These are phyloP conservation scores for Drosophila lowei DNA, from an alignment of 1,140 invertebrate genomes.

Conservation along the genomic window DNA sequence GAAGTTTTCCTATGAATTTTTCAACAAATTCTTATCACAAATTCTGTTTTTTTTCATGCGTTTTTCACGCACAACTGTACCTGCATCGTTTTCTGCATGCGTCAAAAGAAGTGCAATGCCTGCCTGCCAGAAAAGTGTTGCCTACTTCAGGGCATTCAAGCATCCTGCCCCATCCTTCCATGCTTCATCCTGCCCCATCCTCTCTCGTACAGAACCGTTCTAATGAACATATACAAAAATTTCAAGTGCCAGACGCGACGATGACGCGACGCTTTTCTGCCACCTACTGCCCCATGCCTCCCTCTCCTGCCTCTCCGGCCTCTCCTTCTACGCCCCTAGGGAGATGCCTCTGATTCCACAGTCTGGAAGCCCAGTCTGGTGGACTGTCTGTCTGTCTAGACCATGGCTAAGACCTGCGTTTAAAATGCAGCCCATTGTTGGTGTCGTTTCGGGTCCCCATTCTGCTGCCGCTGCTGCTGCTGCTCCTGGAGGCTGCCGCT, in stretches of 20 bases:
- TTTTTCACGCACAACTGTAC: conserved; percentile 52
- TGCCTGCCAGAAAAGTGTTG: conserved; percentile 59
- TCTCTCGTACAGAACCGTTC: conserved; percentile 50
- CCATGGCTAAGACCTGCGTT: conserved; percentile 69
- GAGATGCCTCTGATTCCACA: background rate
- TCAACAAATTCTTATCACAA: background rate
- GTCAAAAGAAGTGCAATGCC: conserved; percentile 26
- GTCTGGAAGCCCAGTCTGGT: conserved; percentile 37
- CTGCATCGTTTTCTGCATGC: conserved; percentile 10
- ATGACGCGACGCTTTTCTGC: conserved; percentile 69
- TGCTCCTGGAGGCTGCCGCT: conserved; percentile 11
- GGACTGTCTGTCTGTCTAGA: conserved; percentile 61
- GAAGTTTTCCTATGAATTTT: background rate
- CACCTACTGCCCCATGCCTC: conserved; percentile 50
- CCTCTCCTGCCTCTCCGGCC: background rate
- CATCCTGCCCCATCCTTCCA: conserved; percentile 17
- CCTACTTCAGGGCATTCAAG: conserved; percentile 73
- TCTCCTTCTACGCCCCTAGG: conserved; percentile 2
- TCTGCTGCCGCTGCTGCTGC: conserved; percentile 42
- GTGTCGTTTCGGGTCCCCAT: conserved; percentile 56
- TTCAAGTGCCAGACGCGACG: conserved; percentile 75
- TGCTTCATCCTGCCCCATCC: background rate
- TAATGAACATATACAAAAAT: conserved; percentile 75
- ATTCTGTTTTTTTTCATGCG: too few relatives aligned
- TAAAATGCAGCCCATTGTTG: conserved; percentile 76